These are phyloP conservation scores for Brachionus plicatilis DNA, from an alignment of 1,140 invertebrate genomes.

Conservation along the genomic window DNA sequence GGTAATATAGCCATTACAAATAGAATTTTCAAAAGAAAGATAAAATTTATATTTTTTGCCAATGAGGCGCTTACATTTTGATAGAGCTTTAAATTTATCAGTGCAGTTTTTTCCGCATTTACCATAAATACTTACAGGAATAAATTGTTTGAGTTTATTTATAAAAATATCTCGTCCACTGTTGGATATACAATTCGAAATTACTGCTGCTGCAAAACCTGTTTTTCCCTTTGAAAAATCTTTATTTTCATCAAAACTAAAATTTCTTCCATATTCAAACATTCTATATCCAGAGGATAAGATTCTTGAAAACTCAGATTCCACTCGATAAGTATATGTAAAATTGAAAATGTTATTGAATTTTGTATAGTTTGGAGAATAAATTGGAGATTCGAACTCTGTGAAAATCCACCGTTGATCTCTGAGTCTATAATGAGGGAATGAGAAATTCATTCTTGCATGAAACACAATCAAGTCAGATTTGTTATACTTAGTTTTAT, in stretches of 20 bases:
- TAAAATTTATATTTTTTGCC: not conserved
- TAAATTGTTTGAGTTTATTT: constrained; percentile 40
- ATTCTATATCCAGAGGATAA: not conserved
- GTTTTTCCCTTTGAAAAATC: not conserved
- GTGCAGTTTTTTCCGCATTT: constrained; percentile 42
- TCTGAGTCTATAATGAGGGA: not conserved
- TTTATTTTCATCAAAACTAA: not conserved
- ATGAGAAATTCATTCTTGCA: not conserved
- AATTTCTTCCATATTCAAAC: not conserved
- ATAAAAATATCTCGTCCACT: constrained; percentile 41
- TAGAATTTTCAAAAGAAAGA: constrained; percentile 29
- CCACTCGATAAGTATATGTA: not conserved
- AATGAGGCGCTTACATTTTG: not conserved
- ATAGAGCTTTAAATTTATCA: not conserved
- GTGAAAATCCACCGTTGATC: constrained; percentile 17
- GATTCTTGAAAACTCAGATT: not conserved
- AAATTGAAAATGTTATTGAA: constrained; percentile 33
- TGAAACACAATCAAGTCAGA: not conserved
- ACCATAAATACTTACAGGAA: constrained; percentile 49
- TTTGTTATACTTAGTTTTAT: not conserved
- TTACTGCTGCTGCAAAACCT: not conserved
- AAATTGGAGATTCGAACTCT: not conserved
- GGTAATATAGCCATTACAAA: constrained; percentile 1
- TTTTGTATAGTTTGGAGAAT: not conserved
- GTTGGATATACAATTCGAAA: constrained; percentile 37